Evolutionary conservation across 2,888 invertebrate species (phyloP).

Genomic region (Melinaea marsaeus): DNA sequence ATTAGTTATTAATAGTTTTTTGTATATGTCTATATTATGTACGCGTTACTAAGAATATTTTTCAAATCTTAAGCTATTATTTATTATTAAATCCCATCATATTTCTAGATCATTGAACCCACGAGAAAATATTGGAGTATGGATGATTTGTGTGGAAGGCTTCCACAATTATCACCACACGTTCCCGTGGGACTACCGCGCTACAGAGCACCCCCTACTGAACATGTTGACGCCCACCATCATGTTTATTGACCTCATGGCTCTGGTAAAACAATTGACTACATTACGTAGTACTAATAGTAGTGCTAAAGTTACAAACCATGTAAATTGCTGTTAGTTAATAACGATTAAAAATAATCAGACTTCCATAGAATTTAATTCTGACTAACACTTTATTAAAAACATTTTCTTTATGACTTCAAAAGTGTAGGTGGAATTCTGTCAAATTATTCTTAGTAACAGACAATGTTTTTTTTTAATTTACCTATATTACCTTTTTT

Average conservation of each 20-base stretch:
- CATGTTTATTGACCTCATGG: conserved; percentile 83
- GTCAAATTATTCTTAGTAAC: too few species aligned
- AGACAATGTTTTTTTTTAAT: too few species aligned
- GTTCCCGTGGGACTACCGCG: conserved; percentile 87
- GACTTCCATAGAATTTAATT: too few species aligned
- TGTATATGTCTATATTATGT: background rate
- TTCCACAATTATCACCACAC: conserved; percentile 93
- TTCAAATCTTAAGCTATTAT: background rate
- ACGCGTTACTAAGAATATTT: background rate
- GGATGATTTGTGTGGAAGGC: conserved; percentile 85
- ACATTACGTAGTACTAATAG: too few species aligned
- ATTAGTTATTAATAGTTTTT: too few species aligned
- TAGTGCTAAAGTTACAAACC: too few species aligned
- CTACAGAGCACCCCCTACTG: conserved; percentile 82
- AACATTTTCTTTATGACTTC: too few species aligned
- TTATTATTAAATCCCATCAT: conserved; percentile 3
- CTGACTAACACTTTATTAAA: too few species aligned
- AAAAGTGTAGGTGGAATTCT: too few species aligned
- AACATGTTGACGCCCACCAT: conserved; percentile 82
- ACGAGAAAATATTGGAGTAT: conserved; percentile 82
- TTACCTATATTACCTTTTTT: background rate
- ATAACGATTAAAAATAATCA: too few species aligned
- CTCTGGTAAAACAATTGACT: conserved; percentile 57
- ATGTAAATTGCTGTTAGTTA: too few species aligned
- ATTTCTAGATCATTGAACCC: conserved; percentile 80